A percentile compares a stretch with the other conserved stretches of the same genome.
phyloP scores from a whole-genome alignment of 2,888 invertebrate genomes.

The Aphidius colemani region DNA sequence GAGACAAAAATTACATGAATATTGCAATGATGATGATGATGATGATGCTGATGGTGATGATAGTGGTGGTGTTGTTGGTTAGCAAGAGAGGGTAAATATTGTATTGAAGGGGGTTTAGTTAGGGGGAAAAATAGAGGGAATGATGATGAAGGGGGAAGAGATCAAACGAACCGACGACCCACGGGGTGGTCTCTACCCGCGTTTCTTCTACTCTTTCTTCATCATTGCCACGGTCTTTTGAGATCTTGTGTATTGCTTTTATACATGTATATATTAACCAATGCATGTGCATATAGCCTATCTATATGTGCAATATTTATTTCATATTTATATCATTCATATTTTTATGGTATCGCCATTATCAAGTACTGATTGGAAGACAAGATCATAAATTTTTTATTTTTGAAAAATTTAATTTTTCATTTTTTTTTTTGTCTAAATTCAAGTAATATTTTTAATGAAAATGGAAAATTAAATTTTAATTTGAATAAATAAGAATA shows the following conservation, averaged over 20 bases:
- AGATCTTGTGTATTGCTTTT: slow-evolving; percentile 27
- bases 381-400: too few species aligned
- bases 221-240: slow-evolving; percentile 32
- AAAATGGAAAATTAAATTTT: too few species aligned
- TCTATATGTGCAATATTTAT: too few species aligned
- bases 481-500: too few species aligned
- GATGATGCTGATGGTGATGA: too few species aligned
- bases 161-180: slow-evolving; percentile 59
- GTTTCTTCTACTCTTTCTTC: slow-evolving; percentile 36
- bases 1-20: slow-evolving; percentile 7
- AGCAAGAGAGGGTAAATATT: slow-evolving; percentile 1
- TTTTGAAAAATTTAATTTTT: too few species aligned
- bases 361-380: not conserved
- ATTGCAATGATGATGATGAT: too few species aligned
- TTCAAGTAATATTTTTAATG: too few species aligned
- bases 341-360: slow-evolving; percentile 5
- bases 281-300: too few species aligned
- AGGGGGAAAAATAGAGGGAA: not conserved
- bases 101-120: not conserved
- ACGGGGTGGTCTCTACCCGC: slow-evolving; percentile 59
- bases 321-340: slow-evolving; percentile 51
- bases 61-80: not conserved
- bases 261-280: slow-evolving; percentile 10
- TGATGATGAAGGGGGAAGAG: slow-evolving; percentile 44
- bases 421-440: too few species aligned